Conservation (phyloP, 2,113 vertebrate genomes). For the Montifringilla adamsi region DNA sequence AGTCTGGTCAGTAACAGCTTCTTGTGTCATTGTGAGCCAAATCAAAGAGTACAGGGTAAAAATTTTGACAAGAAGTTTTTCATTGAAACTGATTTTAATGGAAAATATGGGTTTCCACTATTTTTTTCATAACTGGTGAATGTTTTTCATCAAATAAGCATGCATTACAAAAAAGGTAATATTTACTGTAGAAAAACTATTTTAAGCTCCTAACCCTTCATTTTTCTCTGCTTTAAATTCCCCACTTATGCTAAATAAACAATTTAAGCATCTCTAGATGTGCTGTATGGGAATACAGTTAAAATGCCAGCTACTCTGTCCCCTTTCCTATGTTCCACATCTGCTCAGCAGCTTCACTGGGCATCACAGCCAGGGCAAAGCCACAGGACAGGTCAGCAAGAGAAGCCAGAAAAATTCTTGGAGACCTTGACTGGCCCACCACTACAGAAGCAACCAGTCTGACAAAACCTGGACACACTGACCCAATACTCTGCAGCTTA, state of each 20-base stretch:
- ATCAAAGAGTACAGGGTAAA: neutral
- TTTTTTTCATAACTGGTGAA: neutral
- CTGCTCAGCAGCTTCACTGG: neutral
- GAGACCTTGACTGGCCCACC: neutral
- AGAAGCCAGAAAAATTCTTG: neutral
- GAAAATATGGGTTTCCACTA: neutral
- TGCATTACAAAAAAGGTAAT: neutral
- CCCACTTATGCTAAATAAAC: neutral
- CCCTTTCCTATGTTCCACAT: rapidly evolving
- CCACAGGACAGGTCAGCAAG: neutral
- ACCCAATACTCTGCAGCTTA: neutral
- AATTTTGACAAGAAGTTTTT: neutral
- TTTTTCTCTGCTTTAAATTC: neutral
- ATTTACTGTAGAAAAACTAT: neutral
- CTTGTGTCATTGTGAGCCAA: neutral
- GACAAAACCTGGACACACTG: neutral
- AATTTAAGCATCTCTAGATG: neutral
- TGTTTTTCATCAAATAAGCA: neutral
- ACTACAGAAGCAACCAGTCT: neutral
- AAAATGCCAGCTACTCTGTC: neutral
- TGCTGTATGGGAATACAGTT: neutral
- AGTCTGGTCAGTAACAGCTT: neutral
- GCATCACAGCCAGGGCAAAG: neutral
- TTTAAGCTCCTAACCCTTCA: neutral
- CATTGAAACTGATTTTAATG: neutral